phyloP scores from a whole-genome alignment of 2,888 invertebrate species.

The Colletes collaris region DNA sequence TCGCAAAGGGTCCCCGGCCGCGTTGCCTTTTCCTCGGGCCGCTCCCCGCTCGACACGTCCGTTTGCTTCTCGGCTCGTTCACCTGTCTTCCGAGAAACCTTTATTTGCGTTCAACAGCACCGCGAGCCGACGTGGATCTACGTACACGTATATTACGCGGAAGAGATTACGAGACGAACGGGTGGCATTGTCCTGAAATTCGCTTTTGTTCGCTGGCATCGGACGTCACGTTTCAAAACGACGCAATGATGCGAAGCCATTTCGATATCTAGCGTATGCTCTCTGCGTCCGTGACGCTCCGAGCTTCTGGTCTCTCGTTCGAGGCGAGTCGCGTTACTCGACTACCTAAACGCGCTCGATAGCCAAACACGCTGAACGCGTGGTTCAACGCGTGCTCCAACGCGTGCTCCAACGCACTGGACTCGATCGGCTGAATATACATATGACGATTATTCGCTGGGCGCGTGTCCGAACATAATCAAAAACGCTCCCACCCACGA shows the following conservation, averaged over 20 bases:
- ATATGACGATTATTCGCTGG: too few species aligned
- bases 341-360: background rate
- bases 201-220: slow-evolving; percentile 6
- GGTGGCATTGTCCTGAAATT: slow-evolving; percentile 5
- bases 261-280: background rate
- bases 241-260: background rate
- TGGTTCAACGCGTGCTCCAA: too few species aligned
- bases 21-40: background rate
- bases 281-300: background rate
- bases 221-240: slow-evolving; percentile 9
- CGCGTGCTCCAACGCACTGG: too few species aligned
- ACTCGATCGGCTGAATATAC: too few species aligned
- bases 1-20: background rate
- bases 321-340: background rate
- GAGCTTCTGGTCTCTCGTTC: background rate
- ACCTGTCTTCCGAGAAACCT: slow-evolving; percentile 46
- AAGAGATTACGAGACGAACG: slow-evolving; percentile 16
- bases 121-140: background rate
- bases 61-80: slow-evolving; percentile 34
- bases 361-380: too few species aligned
- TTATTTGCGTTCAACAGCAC: slow-evolving; percentile 31
- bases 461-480: too few species aligned
- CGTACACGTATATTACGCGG: slow-evolving; percentile 23
- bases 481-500: too few species aligned
- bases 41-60: slow-evolving; percentile 12